These are phyloP conservation scores for Caenorhabditis macrosperma DNA, from an alignment of 2,888 invertebrate species.

Conservation along the genomic window DNA sequence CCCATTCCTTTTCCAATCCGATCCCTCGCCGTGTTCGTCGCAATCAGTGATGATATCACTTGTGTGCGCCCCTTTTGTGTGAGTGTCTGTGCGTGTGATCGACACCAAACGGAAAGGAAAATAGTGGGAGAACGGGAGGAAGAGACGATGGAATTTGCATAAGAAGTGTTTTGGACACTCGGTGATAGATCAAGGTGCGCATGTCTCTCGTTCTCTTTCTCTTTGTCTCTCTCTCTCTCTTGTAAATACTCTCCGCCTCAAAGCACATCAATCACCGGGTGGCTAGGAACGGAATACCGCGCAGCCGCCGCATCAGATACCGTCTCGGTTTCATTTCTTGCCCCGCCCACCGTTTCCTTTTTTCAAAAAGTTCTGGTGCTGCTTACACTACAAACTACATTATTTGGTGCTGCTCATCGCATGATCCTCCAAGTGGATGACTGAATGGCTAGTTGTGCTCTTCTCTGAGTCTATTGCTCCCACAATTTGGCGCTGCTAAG, in stretches of 20 bases:
- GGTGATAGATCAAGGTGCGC: background rate
- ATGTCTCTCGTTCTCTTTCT: conserved; percentile 8
- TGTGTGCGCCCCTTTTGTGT: no score
- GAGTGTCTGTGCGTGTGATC: no score
- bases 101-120: background rate
- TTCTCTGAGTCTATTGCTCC: no score
- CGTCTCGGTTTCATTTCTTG: no score
- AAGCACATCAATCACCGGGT: background rate
- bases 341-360: no score
- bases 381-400: no score
- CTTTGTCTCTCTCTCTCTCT: conserved; percentile 1
- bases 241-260: conserved; percentile 1
- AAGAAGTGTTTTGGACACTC: conserved; percentile 29
- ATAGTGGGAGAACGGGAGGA: background rate
- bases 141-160: conserved; percentile 53
- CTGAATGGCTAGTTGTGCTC: no score
- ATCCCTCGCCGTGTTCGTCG: background rate
- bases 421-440: no score
- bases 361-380: no score
- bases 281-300: background rate
- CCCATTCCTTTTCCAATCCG: background rate
- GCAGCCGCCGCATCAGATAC: background rate
- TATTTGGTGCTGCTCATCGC: no score
- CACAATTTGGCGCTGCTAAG: no score
- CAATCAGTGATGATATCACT: background rate